A percentile compares a stretch with the other conserved stretches of the same genome.
phyloP scores from a whole-genome alignment of 2,888 invertebrate genomes.

The Chymomyza fuscimana region DNA sequence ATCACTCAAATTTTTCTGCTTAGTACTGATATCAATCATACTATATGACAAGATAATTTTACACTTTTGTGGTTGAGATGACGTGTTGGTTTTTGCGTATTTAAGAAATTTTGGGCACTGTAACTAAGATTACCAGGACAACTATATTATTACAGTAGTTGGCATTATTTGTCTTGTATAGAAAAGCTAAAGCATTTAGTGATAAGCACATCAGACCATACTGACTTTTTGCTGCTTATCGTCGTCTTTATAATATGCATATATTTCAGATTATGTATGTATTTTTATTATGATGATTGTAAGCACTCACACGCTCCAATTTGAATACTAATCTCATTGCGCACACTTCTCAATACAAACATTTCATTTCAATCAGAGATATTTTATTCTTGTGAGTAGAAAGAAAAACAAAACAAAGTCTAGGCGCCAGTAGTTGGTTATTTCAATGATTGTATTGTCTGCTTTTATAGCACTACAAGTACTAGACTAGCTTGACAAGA shows the following conservation, averaged over 20 bases:
- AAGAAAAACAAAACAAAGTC: conserved; percentile 38
- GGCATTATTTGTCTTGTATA: neutral
- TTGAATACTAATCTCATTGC: conserved; percentile 52
- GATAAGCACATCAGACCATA: conserved; percentile 7
- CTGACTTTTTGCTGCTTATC: conserved; percentile 17
- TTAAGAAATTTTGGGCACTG: too few relatives aligned
- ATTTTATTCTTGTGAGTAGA: neutral
- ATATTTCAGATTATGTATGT: neutral
- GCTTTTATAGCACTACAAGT: neutral
- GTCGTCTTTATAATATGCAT: neutral
- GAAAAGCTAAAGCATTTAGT: neutral
- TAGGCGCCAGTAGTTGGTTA: conserved; percentile 44
- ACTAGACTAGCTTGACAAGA: conserved; percentile 36
- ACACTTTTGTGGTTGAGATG: neutral
- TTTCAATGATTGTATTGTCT: conserved; percentile 37
- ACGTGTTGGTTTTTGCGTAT: neutral
- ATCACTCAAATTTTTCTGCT: neutral
- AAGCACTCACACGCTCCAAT: conserved; percentile 47
- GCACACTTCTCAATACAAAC: conserved; percentile 24
- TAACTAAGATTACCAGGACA: too few relatives aligned
- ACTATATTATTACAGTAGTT: too few relatives aligned
- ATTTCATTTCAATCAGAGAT: conserved; percentile 29
- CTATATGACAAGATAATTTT: neutral
- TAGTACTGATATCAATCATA: neutral
- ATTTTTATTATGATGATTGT: neutral